These are phyloP conservation scores for Thripadectes ignobilis DNA, from an alignment of 2,797 vertebrate species.

Conservation along the genomic window DNA sequence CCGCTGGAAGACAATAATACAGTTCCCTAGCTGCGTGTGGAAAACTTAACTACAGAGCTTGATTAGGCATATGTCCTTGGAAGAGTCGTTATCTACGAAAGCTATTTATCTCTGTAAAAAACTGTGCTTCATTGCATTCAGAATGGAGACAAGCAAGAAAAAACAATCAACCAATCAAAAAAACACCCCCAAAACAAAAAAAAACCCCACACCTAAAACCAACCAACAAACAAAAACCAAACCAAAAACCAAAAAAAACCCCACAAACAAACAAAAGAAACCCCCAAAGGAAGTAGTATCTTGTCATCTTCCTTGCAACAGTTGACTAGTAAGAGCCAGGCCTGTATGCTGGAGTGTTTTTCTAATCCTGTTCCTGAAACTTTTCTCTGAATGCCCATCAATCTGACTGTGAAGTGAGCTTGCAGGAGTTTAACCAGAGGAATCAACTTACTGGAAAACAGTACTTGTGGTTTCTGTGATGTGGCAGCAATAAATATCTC, in stretches of 20 bases:
- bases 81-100: neutral
- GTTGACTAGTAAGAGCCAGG: neutral
- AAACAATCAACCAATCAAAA: neutral
- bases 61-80: neutral
- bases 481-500: neutral
- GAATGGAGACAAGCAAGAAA: neutral
- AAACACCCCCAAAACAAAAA: neutral
- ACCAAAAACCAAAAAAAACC: neutral
- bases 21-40: neutral
- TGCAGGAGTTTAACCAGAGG: neutral
- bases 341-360: neutral
- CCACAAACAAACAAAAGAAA: neutral
- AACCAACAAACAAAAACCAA: neutral
- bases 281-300: neutral
- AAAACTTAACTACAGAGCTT: neutral
- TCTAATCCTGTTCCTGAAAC: neutral
- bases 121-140: neutral
- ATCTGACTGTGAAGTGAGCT: neutral
- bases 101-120: neutral
- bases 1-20: neutral
- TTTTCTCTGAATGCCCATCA: neutral
- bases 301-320: neutral
- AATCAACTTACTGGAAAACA: neutral
- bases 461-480: neutral
- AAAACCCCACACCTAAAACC: neutral